These are phyloP conservation scores for Drosophila histrio DNA, from an alignment of 2,888 invertebrate species.

Conservation along the genomic window DNA sequence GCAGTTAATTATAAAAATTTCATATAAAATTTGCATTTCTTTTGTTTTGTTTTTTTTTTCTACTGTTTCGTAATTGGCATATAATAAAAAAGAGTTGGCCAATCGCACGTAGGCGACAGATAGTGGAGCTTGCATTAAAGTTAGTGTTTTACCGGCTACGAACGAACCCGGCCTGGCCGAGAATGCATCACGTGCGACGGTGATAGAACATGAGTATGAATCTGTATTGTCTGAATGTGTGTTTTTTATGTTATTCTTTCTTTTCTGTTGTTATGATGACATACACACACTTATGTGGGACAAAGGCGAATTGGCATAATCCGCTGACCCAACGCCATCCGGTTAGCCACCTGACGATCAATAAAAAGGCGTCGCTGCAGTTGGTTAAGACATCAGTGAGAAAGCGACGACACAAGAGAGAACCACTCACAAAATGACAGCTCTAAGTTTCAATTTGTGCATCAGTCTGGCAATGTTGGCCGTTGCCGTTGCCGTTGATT, in stretches of 20 bases:
- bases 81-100: slow-evolving; percentile 2
- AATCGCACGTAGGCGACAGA: slow-evolving; percentile 40
- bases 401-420: neutral
- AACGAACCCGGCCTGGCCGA: slow-evolving; percentile 3
- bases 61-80: slow-evolving; percentile 25
- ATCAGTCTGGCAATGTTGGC: slow-evolving; percentile 29
- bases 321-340: neutral
- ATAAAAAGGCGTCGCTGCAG: slow-evolving; percentile 19
- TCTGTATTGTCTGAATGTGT: neutral
- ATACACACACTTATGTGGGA: neutral
- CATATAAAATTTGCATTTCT: neutral
- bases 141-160: slow-evolving; percentile 10
- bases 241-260: neutral
- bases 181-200: slow-evolving; percentile 43
- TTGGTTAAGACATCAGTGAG: slow-evolving; percentile 29
- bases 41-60: neutral
- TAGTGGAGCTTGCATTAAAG: slow-evolving; percentile 9
- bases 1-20: neutral
- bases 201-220: slow-evolving; percentile 27
- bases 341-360: slow-evolving; percentile 1
- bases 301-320: neutral
- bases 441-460: slow-evolving; percentile 20
- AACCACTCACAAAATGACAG: slow-evolving; percentile 31
- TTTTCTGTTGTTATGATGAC: neutral
- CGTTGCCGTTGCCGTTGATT: slow-evolving; percentile 31